phyloP scores from a whole-genome alignment of 2,797 vertebrate genomes.

The Lophotriccus pileatus region DNA sequence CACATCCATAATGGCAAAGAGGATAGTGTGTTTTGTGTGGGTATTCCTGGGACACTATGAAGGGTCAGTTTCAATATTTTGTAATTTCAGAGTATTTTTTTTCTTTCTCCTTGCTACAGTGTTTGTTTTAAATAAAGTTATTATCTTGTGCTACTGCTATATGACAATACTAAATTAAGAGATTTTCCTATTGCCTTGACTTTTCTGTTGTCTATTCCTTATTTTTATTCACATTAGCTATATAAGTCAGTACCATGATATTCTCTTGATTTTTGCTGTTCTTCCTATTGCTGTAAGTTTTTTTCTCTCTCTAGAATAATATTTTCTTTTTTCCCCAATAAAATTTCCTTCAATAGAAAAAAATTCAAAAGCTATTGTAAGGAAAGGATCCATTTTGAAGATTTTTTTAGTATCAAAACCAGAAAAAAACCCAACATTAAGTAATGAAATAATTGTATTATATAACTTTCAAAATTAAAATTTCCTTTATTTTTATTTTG shows the following conservation, averaged over 20 bases:
- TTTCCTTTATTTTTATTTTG: neutral
- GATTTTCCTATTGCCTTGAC: neutral
- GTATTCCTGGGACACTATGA: neutral
- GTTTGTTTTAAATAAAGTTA: neutral
- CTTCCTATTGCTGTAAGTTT: neutral
- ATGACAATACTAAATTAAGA: neutral
- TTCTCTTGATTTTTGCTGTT: neutral
- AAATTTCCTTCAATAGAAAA: neutral
- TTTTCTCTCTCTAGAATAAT: neutral
- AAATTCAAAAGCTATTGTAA: neutral
- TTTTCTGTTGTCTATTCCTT: neutral
- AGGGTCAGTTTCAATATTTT: neutral
- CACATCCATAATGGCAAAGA: neutral
- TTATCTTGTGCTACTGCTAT: neutral
- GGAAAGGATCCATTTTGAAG: neutral
- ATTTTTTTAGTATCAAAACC: neutral
- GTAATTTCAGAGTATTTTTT: neutral
- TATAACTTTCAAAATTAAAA: neutral
- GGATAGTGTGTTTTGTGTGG: neutral
- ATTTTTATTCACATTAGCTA: neutral
- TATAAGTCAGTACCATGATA: neutral
- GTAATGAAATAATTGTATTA: neutral
- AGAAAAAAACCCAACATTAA: neutral
- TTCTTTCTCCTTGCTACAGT: neutral
- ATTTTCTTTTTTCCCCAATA: fast-evolving